phyloP scores from a whole-genome alignment of 2,888 invertebrate species.

The Leucophora obtusa region DNA sequence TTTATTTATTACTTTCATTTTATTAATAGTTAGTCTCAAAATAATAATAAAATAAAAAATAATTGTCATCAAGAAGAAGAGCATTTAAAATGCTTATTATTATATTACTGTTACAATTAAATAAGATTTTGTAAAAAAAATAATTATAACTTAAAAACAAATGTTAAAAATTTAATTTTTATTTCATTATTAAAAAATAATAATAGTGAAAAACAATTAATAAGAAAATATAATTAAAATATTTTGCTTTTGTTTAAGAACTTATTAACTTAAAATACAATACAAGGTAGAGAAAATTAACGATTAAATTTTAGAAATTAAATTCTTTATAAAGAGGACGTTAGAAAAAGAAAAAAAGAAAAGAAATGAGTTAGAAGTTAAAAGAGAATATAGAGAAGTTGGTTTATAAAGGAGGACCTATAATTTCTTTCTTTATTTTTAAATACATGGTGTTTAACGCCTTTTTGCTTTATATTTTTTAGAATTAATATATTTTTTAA shows the following conservation, averaged over 20 bases:
- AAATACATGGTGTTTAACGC: slow-evolving; percentile 61
- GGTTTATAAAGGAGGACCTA: slow-evolving; percentile 28
- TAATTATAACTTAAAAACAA: slow-evolving; percentile 33
- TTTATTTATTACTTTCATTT: slow-evolving; percentile 48
- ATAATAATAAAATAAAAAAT: slow-evolving; percentile 42
- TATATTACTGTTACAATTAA: slow-evolving; percentile 35
- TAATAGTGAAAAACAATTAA: slow-evolving; percentile 7
- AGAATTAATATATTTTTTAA: slow-evolving; percentile 43
- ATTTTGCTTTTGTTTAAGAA: slow-evolving; percentile 2
- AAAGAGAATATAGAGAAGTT: neutral
- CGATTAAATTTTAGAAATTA: neutral
- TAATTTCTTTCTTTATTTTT: slow-evolving; percentile 35
- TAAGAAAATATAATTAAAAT: neutral
- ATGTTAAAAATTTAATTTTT: slow-evolving; percentile 11
- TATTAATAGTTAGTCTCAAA: slow-evolving; percentile 58
- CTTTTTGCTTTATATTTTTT: slow-evolving; percentile 50
- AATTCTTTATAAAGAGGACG: neutral
- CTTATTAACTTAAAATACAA: slow-evolving; percentile 30
- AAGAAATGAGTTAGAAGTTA: neutral
- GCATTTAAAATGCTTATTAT: slow-evolving; percentile 55
- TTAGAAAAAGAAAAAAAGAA: neutral
- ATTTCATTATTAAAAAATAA: slow-evolving; percentile 13
- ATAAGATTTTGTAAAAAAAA: slow-evolving; percentile 31
- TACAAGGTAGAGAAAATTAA: slow-evolving; percentile 7
- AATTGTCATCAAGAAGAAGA: slow-evolving; percentile 49